These are phyloP conservation scores for Amphiprion ocellaris DNA, from an alignment of 2,113 vertebrate species.

Conservation along the genomic window DNA sequence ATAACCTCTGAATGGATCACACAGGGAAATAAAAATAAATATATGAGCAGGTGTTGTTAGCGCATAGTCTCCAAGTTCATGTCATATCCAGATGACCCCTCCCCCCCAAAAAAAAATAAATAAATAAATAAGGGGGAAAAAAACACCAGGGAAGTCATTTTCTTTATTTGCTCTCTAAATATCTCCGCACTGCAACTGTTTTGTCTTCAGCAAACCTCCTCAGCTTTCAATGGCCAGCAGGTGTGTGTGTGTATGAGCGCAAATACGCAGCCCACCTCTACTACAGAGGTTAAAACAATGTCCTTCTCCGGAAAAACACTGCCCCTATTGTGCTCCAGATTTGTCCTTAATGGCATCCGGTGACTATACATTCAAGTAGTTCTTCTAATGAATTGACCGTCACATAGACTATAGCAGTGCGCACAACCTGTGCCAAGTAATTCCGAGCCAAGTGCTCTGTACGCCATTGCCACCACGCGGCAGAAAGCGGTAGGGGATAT, in stretches of 20 bases:
- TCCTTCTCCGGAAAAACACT: not conserved
- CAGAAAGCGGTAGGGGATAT: constrained; percentile 23
- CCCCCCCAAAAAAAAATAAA: too few species aligned
- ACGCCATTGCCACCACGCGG: constrained; percentile 81
- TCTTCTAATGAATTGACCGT: constrained; percentile 27
- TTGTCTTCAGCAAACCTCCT: constrained; percentile 11
- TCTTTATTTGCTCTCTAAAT: not conserved
- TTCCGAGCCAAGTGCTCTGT: constrained; percentile 62
- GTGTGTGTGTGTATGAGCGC: constrained; percentile 5
- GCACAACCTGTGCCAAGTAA: constrained; percentile 29
- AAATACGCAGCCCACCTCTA: constrained; percentile 1
- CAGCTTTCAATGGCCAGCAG: constrained; percentile 4
- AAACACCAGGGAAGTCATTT: not conserved
- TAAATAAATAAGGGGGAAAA: not conserved
- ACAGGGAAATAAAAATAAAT: not conserved
- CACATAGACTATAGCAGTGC: constrained; percentile 29
- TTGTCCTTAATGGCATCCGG: not conserved
- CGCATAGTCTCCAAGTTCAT: constrained; percentile 24
- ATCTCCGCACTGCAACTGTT: not conserved
- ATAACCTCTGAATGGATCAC: constrained; percentile 14
- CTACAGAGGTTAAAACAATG: not conserved
- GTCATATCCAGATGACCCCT: not conserved
- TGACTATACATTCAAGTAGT: not conserved
- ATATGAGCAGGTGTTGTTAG: too few species aligned
- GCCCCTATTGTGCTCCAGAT: not conserved